These are phyloP conservation scores for Lasioglossum villosulum DNA, from an alignment of 2,888 invertebrate genomes.

Conservation along the genomic window DNA sequence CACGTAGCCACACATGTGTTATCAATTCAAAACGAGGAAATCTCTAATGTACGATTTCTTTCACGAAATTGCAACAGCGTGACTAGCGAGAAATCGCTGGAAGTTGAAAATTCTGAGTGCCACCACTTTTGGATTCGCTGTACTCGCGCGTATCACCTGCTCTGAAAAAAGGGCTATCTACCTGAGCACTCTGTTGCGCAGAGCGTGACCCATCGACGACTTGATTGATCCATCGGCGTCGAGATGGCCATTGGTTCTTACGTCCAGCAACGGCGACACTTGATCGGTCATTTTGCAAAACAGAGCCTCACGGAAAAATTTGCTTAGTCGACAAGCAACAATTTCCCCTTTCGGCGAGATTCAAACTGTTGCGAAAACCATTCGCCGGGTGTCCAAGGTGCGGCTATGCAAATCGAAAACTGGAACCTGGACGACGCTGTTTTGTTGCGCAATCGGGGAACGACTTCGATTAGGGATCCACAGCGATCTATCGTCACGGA, in stretches of 20 bases:
- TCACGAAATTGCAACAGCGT: neutral
- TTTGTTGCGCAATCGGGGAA: neutral
- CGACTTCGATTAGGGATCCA: constrained; percentile 3
- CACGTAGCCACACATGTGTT: no score
- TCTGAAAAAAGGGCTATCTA: constrained; percentile 59
- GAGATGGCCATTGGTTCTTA: constrained; percentile 60
- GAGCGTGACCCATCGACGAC: constrained; percentile 67
- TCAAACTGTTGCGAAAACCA: constrained; percentile 9
- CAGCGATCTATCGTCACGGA: neutral
- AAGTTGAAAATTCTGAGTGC: neutral
- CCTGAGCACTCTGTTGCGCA: constrained; percentile 79
- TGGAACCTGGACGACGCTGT: neutral
- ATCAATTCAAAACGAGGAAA: no score
- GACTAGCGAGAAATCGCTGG: neutral
- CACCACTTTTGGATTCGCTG: neutral
- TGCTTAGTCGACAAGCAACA: neutral
- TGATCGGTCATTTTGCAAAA: constrained; percentile 72
- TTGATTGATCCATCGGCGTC: constrained; percentile 64
- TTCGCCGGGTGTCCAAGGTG: neutral
- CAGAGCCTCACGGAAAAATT: neutral
- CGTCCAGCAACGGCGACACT: constrained; percentile 74
- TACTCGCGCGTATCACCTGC: neutral
- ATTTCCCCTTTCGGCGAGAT: neutral
- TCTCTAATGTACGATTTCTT: neutral
- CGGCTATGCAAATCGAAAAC: constrained; percentile 16